Conservation (phyloP, 2,113 vertebrate genomes). For the Garra rufa region DNA sequence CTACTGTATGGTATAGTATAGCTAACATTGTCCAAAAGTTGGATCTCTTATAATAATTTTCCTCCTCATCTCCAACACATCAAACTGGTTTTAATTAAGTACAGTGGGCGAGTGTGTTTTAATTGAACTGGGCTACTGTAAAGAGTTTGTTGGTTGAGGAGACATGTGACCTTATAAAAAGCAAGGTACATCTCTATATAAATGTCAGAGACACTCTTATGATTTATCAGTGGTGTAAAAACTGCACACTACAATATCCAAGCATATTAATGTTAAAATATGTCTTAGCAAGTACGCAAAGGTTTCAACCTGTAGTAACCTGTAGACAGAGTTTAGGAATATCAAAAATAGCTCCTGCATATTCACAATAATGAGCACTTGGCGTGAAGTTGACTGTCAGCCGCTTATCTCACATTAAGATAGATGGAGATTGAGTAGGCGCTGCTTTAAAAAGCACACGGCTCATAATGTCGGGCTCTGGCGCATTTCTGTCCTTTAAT, state of each 20-base stretch:
- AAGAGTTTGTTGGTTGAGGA: background rate
- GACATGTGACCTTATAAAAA: conserved; percentile 31
- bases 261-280: background rate
- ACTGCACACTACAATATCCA: background rate
- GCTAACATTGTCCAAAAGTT: background rate
- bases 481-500: conserved; percentile 77
- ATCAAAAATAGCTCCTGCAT: background rate
- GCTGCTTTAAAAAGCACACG: conserved; percentile 52
- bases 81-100: background rate
- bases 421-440: conserved; percentile 49
- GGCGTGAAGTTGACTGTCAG: conserved; percentile 45
- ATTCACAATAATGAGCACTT: conserved; percentile 45
- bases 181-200: background rate
- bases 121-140: background rate
- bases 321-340: background rate
- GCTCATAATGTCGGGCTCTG: conserved; percentile 75
- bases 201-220: background rate
- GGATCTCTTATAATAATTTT: background rate
- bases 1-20: no score
- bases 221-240: conserved; percentile 13
- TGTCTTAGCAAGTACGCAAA: background rate
- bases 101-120: background rate
- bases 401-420: conserved; percentile 55
- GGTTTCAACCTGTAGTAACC: background rate
- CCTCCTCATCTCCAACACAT: background rate